Evolutionary conservation across 2,888 invertebrate species (phyloP).

Genomic region (Trachelus iudaicus): DNA sequence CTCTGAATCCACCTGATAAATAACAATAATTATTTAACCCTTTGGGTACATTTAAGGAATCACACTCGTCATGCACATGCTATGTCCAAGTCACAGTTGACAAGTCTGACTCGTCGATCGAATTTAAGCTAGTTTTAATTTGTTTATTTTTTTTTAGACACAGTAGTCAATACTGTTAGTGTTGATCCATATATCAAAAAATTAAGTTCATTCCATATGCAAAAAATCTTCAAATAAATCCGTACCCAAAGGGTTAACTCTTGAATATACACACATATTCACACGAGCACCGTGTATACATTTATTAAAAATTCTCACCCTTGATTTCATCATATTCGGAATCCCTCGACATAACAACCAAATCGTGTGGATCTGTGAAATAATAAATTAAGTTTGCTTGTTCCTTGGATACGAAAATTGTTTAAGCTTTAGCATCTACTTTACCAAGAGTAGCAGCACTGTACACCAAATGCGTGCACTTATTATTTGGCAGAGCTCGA

Average conservation of each 20-base stretch:
- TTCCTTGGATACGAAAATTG: neutral
- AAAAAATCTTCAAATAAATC: no score
- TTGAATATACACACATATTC: neutral
- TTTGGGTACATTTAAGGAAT: no score
- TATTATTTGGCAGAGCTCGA: constrained; percentile 73
- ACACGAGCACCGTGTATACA: neutral
- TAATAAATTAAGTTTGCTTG: neutral
- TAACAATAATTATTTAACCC: neutral
- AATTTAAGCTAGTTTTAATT: no score
- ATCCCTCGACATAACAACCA: constrained; percentile 73
- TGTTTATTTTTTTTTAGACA: no score
- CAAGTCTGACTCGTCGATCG: no score
- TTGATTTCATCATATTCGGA: constrained; percentile 78
- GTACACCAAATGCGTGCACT: constrained; percentile 81
- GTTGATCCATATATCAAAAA: no score
- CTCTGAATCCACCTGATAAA: constrained; percentile 76
- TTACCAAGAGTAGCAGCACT: constrained; percentile 74
- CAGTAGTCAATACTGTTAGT: no score
- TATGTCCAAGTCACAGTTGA: no score
- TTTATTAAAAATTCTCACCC: constrained; percentile 67
- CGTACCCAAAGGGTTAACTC: neutral
- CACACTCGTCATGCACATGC: no score
- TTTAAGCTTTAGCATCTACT: neutral
- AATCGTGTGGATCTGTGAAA: constrained; percentile 71
- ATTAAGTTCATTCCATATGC: no score